Evolutionary conservation across 2,888 invertebrate genomes (phyloP).

Genomic region (Tetropium fuscum): DNA sequence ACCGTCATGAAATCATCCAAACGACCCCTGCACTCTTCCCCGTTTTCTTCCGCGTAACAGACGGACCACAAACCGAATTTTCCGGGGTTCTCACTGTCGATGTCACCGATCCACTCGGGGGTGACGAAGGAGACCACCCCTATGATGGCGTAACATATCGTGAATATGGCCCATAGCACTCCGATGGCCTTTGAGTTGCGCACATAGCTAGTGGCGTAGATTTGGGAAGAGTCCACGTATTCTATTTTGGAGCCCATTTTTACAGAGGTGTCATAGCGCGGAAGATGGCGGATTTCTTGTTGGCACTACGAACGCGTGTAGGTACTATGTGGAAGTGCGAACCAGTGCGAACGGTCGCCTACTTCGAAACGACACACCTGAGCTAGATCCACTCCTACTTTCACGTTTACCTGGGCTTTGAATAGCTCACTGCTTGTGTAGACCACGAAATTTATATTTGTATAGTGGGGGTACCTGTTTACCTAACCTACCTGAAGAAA

Average conservation of each 20-base stretch:
- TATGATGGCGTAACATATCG: slow-evolving; percentile 96
- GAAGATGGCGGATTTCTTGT: slow-evolving; percentile 18
- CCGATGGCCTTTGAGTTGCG: slow-evolving; percentile 95
- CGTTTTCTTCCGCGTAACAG: slow-evolving; percentile 82
- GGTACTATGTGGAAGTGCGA: slow-evolving; percentile 11
- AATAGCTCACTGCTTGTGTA: not conserved
- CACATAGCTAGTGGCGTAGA: slow-evolving; percentile 91
- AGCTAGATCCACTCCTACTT: slow-evolving; percentile 20
- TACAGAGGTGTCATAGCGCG: slow-evolving; percentile 18
- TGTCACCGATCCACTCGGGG: slow-evolving; percentile 87
- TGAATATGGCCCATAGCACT: slow-evolving; percentile 97
- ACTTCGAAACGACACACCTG: slow-evolving; percentile 19
- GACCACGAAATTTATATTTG: not conserved
- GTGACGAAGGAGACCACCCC: slow-evolving; percentile 95
- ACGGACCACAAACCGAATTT: slow-evolving; percentile 94
- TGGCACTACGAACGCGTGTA: slow-evolving; percentile 2
- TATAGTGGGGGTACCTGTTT: slow-evolving; percentile 10
- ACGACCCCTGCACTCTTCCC: slow-evolving; percentile 86
- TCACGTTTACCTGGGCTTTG: not conserved
- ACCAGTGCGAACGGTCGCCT: not conserved
- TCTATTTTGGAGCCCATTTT: slow-evolving; percentile 92
- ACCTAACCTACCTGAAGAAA: slow-evolving; percentile 5
- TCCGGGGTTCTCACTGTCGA: slow-evolving; percentile 86
- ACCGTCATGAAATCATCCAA: slow-evolving; percentile 84
- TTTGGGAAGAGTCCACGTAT: slow-evolving; percentile 91